Conservation (phyloP, 2,113 vertebrate species). For the Colinus virginianus region DNA sequence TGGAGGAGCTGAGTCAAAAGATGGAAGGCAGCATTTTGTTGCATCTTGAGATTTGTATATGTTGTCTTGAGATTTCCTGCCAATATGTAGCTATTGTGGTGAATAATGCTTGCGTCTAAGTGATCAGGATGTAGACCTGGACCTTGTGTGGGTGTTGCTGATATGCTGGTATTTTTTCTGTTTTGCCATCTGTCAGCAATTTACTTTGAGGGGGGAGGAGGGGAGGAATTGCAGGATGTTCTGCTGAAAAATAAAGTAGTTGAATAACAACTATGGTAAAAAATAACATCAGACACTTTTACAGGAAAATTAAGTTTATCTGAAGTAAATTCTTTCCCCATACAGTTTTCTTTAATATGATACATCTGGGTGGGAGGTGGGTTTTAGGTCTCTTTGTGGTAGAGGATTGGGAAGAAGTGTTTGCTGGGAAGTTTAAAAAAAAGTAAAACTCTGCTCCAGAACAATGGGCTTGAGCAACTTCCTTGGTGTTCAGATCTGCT, state of each 20-base stretch:
- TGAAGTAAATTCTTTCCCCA: not conserved
- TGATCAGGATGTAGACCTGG: not conserved
- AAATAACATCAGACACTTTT: not conserved
- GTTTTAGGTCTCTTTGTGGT: not conserved
- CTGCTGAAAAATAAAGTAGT: not conserved
- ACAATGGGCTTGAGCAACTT: not conserved
- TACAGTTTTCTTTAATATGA: not conserved
- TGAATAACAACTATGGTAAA: not conserved
- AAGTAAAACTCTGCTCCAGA: not conserved
- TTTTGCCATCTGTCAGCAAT: not conserved
- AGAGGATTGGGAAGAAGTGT: not conserved
- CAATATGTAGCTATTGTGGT: fast-evolving
- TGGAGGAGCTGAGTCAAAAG: not conserved
- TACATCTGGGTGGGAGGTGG: not conserved
- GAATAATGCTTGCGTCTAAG: not conserved
- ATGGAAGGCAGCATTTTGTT: not conserved
- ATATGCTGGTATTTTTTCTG: not conserved
- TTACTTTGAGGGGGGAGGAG: not conserved
- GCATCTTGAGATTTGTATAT: not conserved
- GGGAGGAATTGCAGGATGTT: not conserved
- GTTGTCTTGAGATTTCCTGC: not conserved
- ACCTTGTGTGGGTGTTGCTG: fast-evolving
- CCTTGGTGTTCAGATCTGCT: not conserved
- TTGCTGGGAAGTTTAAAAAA: not conserved
- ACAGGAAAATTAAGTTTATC: not conserved